Percentiles rank a stretch among this genome's conserved stretches.
These are phyloP conservation scores for Turnix velox DNA, from an alignment of 2,113 vertebrate genomes.

Conservation along the genomic window DNA sequence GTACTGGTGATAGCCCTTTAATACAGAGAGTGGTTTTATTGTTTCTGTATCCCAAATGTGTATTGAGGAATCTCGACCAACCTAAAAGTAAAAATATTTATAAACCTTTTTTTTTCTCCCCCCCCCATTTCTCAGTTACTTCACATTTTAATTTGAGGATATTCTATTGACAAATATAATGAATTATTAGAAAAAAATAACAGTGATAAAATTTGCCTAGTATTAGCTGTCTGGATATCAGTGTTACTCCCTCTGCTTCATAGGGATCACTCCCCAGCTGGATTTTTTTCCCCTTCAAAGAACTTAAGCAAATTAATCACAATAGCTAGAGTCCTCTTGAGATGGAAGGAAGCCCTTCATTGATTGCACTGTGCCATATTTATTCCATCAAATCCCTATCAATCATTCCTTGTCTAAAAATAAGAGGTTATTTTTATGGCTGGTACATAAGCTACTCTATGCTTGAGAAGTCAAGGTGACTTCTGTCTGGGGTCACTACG, in stretches of 20 bases:
- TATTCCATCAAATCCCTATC: neutral
- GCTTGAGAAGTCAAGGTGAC: neutral
- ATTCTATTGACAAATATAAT: neutral
- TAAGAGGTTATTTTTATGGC: conserved; percentile 17
- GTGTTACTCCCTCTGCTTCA: neutral
- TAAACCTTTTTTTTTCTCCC: neutral
- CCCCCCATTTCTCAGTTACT: neutral
- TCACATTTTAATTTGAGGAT: neutral
- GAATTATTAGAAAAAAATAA: neutral
- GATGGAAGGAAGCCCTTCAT: neutral
- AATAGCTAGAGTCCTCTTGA: neutral
- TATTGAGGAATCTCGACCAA: conserved; percentile 91
- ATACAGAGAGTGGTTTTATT: conserved; percentile 89
- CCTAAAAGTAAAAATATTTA: conserved; percentile 71
- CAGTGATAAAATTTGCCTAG: neutral
- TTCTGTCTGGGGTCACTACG: neutral
- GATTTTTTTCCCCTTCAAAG: neutral
- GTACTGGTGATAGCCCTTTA: conserved; percentile 93
- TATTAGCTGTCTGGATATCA: neutral
- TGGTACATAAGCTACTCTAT: neutral
- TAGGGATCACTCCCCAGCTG: neutral
- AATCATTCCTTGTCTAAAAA: neutral
- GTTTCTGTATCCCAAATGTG: conserved; percentile 97
- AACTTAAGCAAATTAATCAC: neutral
- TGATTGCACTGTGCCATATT: neutral